Evolutionary conservation across 2,113 vertebrate species (phyloP).

Genomic region (Cygnus buccinator): DNA sequence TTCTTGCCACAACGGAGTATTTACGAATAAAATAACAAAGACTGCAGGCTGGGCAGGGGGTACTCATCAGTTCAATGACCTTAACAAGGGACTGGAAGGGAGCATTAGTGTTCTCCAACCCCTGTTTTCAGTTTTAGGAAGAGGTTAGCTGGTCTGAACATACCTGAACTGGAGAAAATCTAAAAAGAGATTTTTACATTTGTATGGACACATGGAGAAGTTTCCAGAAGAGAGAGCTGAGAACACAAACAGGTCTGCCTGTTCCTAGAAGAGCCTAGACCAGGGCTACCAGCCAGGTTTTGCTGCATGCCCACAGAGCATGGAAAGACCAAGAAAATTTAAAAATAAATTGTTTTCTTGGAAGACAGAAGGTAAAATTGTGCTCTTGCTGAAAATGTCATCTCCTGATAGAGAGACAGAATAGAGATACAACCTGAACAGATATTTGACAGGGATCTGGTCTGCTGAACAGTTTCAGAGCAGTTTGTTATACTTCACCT

Average conservation of each 20-base stretch:
- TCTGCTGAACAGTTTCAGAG: not conserved
- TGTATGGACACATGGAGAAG: not conserved
- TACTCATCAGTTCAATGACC: not conserved
- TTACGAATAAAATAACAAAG: not conserved
- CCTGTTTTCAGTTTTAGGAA: not conserved
- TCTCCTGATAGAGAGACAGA: not conserved
- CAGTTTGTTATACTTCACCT: not conserved
- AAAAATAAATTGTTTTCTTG: not conserved
- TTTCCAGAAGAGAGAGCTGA: not conserved
- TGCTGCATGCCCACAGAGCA: not conserved
- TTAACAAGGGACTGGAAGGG: not conserved
- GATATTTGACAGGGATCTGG: not conserved
- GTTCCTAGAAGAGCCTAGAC: not conserved
- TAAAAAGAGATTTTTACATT: not conserved
- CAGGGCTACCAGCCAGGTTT: not conserved
- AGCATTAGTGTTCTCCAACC: not conserved
- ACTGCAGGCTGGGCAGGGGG: accelerated
- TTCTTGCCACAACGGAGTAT: not conserved
- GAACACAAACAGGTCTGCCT: not conserved
- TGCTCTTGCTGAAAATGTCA: not conserved
- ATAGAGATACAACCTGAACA: not conserved
- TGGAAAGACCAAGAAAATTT: not conserved
- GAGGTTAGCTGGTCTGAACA: not conserved
- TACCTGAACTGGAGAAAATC: not conserved
- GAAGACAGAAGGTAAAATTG: not conserved